Conservation (phyloP, 2,113 vertebrate genomes). For the Danionella cerebrum region DNA sequence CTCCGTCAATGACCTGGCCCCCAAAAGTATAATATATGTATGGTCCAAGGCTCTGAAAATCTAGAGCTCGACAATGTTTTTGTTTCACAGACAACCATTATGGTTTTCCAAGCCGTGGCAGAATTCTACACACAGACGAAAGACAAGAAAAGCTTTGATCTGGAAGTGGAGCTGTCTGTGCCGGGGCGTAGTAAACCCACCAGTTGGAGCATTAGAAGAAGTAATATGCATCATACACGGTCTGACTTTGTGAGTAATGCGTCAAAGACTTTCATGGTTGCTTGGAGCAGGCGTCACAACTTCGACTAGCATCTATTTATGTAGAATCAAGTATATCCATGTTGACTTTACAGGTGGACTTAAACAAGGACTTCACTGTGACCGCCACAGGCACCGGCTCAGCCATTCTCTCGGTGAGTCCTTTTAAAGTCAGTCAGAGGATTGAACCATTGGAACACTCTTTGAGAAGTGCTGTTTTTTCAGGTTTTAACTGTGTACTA, state of each 20-base stretch:
- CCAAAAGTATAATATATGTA: too few species aligned
- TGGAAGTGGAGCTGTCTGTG: conserved; percentile 69
- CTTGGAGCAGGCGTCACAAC: too few species aligned
- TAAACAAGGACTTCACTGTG: conserved; percentile 62
- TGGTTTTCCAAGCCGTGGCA: conserved; percentile 84
- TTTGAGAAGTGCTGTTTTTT: not conserved
- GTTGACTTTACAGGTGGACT: conserved; percentile 36
- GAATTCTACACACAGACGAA: conserved; percentile 59
- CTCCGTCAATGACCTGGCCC: too few species aligned
- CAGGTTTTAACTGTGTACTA: conserved; percentile 64
- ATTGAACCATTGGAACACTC: not conserved
- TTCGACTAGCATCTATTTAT: too few species aligned
- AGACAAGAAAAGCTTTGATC: conserved; percentile 46
- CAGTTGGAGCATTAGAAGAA: conserved; percentile 45
- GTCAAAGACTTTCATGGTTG: too few species aligned
- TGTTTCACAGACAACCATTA: conserved; percentile 71
- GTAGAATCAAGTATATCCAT: not conserved
- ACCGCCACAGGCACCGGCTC: conserved; percentile 65
- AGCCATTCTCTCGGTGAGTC: conserved; percentile 63
- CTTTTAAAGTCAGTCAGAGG: not conserved
- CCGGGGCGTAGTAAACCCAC: conserved; percentile 44
- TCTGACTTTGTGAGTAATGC: conserved; percentile 17
- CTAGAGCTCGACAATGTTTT: too few species aligned
- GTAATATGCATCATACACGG: conserved; percentile 37
- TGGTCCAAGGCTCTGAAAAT: too few species aligned